phyloP scores from a whole-genome alignment of 2,113 vertebrate genomes.

The Himantopus leucocephalus region DNA sequence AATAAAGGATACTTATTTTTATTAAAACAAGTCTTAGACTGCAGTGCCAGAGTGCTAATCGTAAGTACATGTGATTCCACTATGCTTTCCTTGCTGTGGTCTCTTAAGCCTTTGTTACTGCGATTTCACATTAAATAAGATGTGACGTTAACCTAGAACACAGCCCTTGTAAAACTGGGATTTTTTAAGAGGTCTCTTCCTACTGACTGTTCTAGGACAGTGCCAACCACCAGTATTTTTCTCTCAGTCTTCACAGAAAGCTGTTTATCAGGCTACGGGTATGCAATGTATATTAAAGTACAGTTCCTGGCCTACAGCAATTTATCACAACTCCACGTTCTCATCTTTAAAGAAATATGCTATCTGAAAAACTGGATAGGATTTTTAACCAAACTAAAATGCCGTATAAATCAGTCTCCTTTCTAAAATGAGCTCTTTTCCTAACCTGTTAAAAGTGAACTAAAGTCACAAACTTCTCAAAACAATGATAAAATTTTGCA shows the following conservation, averaged over 20 bases:
- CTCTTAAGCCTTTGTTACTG: not conserved
- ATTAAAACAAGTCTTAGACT: not conserved
- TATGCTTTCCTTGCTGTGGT: not conserved
- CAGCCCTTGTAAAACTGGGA: not conserved
- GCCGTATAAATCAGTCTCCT: not conserved
- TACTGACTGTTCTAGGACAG: not conserved
- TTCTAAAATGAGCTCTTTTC: not conserved
- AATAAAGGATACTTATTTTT: not conserved
- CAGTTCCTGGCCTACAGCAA: not conserved
- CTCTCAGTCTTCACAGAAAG: not conserved
- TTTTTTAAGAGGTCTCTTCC: not conserved
- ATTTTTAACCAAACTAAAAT: not conserved
- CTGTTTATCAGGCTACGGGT: not conserved
- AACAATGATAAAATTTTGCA: not conserved
- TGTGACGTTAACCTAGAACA: rapidly evolving
- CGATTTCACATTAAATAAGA: not conserved
- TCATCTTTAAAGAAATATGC: not conserved
- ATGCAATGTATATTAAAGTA: not conserved
- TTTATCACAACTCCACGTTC: not conserved
- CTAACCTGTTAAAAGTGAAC: not conserved
- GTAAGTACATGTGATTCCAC: not conserved
- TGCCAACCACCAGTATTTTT: not conserved
- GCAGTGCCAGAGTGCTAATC: not conserved
- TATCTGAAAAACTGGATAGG: not conserved
- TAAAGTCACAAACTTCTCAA: not conserved